Base-by-base conservation (phyloP, 1,140 invertebrate species). In the Lepidurus couesii region DNA sequence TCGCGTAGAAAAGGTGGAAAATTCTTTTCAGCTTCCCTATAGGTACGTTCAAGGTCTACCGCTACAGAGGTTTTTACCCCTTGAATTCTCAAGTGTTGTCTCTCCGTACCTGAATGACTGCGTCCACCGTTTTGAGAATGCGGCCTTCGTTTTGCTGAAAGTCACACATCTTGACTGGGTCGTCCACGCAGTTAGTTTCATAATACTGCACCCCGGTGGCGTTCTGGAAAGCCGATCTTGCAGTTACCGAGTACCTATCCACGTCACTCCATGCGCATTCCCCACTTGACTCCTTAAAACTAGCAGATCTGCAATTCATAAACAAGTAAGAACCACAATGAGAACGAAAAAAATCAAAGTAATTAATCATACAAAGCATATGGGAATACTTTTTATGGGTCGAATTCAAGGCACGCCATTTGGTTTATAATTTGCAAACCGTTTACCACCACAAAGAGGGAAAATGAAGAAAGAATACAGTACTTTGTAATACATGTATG, bases 61-160 rank as follows among this genome's bases (percentile, higher is more conserved):
- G 34, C 34, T 34, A 34, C 3, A 3, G n/a, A 65, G 53, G 53
- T 11, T 13, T 21, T 65, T 65, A 7, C 53, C 16, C 53, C 53
- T 65, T 65, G 34, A 4, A 4, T 3, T 34, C 34, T 65, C 53
- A 65, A n/a, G 53, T 16, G 53, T 65, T 65, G 7, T 65, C 53
- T 21, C 21, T 43, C 13, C 78, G 1, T 82, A 82, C 83, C 81
- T 87, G 84, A 77, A 83, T 84, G 2, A 88, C 85, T 7, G 86
- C 84, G 78, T 88, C 87, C 0, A 88, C 87, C 1, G 87, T 88
- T 81, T 88, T 88, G 75, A 88, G 81, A 9, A 88, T 86, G 42
- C 84, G 81, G 9, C 85, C 84, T 13, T 84, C 82, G 73, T 87
- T 82, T 73, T 84, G 84, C 45, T 84, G 83, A 81, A 88, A 89